A percentile compares a stretch with the other conserved stretches of the same genome.
Conservation (phyloP, 2,113 vertebrate genomes). For the Albula glossodonta region DNA sequence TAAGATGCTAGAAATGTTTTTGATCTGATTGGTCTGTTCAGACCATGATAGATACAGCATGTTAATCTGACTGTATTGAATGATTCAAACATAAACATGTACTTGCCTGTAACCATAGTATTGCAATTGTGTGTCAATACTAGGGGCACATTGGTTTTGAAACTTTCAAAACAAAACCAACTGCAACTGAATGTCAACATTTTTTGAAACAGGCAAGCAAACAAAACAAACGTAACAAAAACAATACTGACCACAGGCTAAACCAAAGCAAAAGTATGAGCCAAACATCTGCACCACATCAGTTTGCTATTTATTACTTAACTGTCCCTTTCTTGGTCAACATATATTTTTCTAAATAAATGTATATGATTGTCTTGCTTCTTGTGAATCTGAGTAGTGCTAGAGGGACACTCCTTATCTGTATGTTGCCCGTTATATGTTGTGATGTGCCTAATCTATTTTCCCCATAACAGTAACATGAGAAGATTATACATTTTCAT, state of each 20-base stretch:
- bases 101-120: constrained; percentile 41
- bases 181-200: constrained; percentile 52
- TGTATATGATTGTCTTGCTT: not conserved
- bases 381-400: not conserved
- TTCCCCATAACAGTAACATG: not conserved
- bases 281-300: constrained; percentile 41
- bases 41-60: constrained; percentile 26
- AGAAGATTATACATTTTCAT: no score
- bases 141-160: constrained; percentile 27
- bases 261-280: constrained; percentile 40
- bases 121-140: constrained; percentile 44
- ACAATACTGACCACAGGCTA: constrained; percentile 40
- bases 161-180: constrained; percentile 40
- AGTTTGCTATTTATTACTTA: not conserved
- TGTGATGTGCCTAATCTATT: not conserved
- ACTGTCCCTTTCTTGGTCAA: not conserved
- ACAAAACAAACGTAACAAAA: constrained; percentile 17
- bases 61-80: constrained; percentile 28
- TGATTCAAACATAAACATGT: constrained; percentile 27
- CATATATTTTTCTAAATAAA: not conserved
- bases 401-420: not conserved
- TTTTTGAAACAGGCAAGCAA: constrained; percentile 48
- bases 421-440: no score
- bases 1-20: constrained; percentile 13
- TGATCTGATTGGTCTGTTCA: constrained; percentile 34